These are phyloP conservation scores for Odontamblyopus rebecca DNA, from an alignment of 2,797 vertebrate genomes.

Conservation along the genomic window DNA sequence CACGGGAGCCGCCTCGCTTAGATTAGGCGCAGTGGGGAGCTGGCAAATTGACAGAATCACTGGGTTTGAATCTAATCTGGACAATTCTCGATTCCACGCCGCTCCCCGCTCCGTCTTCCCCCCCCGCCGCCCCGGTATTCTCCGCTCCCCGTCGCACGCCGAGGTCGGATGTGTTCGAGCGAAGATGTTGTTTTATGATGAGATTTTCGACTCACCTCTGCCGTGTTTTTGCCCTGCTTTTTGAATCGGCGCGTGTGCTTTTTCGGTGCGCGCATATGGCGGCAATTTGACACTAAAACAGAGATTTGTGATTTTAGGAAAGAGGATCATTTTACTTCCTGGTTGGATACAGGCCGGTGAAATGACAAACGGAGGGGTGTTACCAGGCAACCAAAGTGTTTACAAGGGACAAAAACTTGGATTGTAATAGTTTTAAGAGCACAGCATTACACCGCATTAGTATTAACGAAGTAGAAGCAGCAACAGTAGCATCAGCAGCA, in stretches of 20 bases:
- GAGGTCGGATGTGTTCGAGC: conserved; percentile 5
- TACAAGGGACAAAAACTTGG: too few species aligned
- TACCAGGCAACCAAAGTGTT: too few species aligned
- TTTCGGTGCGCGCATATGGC: not conserved
- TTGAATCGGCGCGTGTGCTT: not conserved
- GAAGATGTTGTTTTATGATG: conserved; percentile 6
- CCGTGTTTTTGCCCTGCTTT: conserved; percentile 2
- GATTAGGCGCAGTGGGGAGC: conserved; percentile 39
- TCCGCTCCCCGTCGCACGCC: not conserved
- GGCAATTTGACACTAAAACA: not conserved
- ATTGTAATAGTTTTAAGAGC: too few species aligned
- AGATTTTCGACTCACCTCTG: conserved; percentile 6
- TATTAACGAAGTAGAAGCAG: too few species aligned
- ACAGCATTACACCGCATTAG: too few species aligned
- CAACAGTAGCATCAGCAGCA: too few species aligned
- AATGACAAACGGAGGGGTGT: too few species aligned
- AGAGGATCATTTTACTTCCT: too few species aligned
- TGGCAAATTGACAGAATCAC: conserved; percentile 53
- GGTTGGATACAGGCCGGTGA: too few species aligned
- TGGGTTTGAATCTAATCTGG: conserved; percentile 44
- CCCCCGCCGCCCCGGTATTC: too few species aligned
- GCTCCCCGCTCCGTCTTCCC: conserved; percentile 8
- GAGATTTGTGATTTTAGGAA: too few species aligned
- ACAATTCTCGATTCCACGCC: conserved; percentile 13
- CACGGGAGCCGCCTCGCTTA: conserved; percentile 17